Conservation (phyloP, 2,888 invertebrate genomes). For the Habrosyne pyritoides region DNA sequence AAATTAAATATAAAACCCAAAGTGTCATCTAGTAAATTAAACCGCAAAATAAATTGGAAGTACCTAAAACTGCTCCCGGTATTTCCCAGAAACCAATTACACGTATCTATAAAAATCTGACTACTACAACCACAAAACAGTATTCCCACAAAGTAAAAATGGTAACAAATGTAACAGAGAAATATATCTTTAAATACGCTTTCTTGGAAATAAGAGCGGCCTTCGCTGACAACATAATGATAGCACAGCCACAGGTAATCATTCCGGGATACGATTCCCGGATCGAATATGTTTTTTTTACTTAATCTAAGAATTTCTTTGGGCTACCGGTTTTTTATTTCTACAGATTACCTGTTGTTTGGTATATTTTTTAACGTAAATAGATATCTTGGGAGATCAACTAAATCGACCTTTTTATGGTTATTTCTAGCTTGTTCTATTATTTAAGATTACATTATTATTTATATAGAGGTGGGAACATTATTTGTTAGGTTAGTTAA, state of each 20-base stretch:
- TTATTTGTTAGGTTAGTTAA: no score
- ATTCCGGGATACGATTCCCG: constrained; percentile 29
- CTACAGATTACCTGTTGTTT: background rate
- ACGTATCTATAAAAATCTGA: no score
- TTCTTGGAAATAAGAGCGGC: constrained; percentile 21
- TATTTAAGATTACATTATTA: no score
- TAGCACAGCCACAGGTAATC: constrained; percentile 39
- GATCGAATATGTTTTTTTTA: constrained; percentile 25
- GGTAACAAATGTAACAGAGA: constrained; percentile 4
- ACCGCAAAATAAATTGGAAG: no score
- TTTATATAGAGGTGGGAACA: no score
- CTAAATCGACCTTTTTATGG: no score
- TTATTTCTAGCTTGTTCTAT: no score
- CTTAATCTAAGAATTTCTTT: constrained; percentile 20
- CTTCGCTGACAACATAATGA: constrained; percentile 32
- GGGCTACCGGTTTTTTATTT: constrained; percentile 37
- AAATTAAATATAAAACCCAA: no score
- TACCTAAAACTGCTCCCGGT: no score
- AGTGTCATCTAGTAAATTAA: no score
- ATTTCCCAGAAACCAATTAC: no score
- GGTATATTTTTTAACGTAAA: background rate
- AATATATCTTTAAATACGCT: background rate
- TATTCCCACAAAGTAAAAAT: constrained; percentile 9
- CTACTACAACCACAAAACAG: background rate
- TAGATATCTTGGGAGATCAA: no score